Evolutionary conservation across 2,113 vertebrate genomes (phyloP), one percentile per base, ranked within the genome.

Genomic region (Candoia aspera): DNA sequence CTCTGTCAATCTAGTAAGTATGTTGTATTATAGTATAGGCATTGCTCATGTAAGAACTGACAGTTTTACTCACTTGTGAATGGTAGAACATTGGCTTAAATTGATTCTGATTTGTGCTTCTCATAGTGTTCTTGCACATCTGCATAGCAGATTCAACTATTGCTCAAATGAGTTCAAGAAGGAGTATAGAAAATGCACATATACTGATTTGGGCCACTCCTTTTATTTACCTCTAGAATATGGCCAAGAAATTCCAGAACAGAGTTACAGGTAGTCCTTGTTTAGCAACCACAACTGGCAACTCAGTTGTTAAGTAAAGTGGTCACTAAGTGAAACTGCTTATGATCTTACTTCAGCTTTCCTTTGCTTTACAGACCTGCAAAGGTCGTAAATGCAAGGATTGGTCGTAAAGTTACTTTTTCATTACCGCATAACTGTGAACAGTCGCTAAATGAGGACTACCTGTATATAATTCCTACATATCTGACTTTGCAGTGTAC

Each of bases 1-100:
- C 97, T 98, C 46, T 97, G 98, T 87, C 98, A 97, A 2, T 97
- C 97, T 42, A 98, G 98, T 98, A 97, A 98, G 98, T 98, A 89
- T 53, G 60, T 17, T 24, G 0, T 86, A 29, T 5, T 37, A 13
- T 29, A 24, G 54, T 68, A 42, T 55, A 86, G 86, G 19, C 23
- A 13, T 53, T 86, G 55, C 15, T 84, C 54, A 60, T 46, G 3
- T 90, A 9, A 46, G 15, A 0, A 0, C 0, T 0, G 54, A 26
- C 5, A 21, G 23, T 29, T 68, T 86, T 3, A 33, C 53, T 87
- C 33, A 11, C 13, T 91, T 46, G 11, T 57, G 24, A 46, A 91
- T 42, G 21, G 54, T 58, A 15, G 53, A 90, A 24, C 13, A 26
- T 42, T 55, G 12, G 46, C 88, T 92, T 26, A 26, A 3, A 33